A percentile compares a stretch with the other conserved stretches of the same genome.
Conservation (phyloP, 2,797 vertebrate species). For the Aeoliscus strigatus region DNA sequence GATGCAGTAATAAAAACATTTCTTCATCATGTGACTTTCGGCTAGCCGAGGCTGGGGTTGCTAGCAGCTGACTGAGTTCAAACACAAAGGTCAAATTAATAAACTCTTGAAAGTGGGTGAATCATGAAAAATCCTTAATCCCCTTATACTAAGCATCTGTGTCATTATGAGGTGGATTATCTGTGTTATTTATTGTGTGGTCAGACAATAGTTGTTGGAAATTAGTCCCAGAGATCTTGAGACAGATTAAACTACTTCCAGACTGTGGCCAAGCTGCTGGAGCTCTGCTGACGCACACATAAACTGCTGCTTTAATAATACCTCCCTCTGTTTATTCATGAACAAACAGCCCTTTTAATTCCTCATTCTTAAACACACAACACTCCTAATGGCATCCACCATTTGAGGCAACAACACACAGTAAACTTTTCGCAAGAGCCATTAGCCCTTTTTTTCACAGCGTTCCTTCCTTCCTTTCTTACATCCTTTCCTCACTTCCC, state of each 20-base stretch:
- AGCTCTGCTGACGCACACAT: conserved; percentile 49
- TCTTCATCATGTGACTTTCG: too few species aligned
- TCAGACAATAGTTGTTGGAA: conserved; percentile 49
- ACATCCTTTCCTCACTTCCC: conserved; percentile 53
- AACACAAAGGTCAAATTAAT: too few species aligned
- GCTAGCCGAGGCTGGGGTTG: too few species aligned
- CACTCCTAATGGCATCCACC: conserved; percentile 10
- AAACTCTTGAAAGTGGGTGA: too few species aligned
- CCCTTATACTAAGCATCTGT: conserved; percentile 1
- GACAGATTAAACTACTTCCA: conserved; percentile 58
- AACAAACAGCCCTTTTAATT: conserved; percentile 25
- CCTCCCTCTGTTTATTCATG: conserved; percentile 28
- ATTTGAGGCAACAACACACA: conserved; percentile 18
- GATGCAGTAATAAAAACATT: too few species aligned
- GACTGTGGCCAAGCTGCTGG: conserved; percentile 43
- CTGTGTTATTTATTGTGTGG: conserved; percentile 34
- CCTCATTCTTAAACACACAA: conserved; percentile 3
- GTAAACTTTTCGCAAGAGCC: conserved; percentile 11
- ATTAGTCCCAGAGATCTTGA: conserved; percentile 47
- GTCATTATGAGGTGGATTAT: conserved; percentile 34
- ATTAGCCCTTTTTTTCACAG: conserved; percentile 20
- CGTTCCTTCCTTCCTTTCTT: conserved; percentile 50
- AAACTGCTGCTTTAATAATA: conserved; percentile 39
- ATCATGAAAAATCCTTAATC: too few species aligned
- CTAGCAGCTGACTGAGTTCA: too few species aligned